A percentile compares a stretch with the other conserved stretches of the same genome.
Conservation (phyloP, 2,113 vertebrate species). For the Gnathonemus echidnorhynchus region DNA sequence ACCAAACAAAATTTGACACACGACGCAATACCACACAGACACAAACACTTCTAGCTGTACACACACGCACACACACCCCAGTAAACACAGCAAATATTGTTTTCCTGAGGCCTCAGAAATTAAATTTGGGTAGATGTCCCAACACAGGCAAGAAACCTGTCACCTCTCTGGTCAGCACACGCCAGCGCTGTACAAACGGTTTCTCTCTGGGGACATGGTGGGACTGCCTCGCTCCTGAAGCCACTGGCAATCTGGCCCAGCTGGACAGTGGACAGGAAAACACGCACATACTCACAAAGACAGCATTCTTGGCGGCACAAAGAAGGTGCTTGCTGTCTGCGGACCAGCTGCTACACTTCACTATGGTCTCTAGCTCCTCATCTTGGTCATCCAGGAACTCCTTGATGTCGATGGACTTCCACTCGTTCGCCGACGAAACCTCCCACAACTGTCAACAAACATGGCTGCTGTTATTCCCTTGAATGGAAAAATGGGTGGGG, state of each 20-base stretch:
- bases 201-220: not conserved
- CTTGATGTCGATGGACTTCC: conserved; percentile 71
- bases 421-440: conserved; percentile 69
- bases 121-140: not conserved
- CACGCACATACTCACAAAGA: conserved; percentile 69
- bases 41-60: not conserved
- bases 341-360: conserved; percentile 86
- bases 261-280: not conserved
- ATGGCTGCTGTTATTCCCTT: not conserved
- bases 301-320: conserved; percentile 73
- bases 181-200: not conserved
- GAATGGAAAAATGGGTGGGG: not conserved
- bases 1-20: not conserved
- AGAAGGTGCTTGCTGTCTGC: conserved; percentile 66
- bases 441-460: conserved; percentile 71
- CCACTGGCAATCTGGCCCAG: not conserved
- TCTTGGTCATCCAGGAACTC: conserved; percentile 58
- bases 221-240: not conserved
- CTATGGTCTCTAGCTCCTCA: conserved; percentile 67
- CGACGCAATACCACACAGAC: not conserved
- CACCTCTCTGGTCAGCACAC: not conserved
- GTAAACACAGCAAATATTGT: not conserved
- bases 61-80: not conserved
- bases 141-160: not conserved
- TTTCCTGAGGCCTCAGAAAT: not conserved